Conservation (phyloP, 2,797 vertebrate genomes). For the Mormyrops boulengeri region DNA sequence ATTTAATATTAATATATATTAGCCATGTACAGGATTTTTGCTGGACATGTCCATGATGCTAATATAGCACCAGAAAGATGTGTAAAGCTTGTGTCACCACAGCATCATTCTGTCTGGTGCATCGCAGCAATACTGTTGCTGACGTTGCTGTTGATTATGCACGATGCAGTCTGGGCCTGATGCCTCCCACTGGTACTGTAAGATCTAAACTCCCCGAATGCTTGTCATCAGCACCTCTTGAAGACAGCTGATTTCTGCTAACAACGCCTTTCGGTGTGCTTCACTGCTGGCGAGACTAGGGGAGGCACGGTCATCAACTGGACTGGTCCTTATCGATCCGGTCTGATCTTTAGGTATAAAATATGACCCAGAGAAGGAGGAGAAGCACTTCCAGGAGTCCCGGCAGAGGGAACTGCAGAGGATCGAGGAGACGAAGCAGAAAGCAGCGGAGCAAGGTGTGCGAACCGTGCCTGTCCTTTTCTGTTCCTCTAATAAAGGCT, state of each 20-base stretch:
- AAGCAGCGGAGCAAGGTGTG: conserved; percentile 84
- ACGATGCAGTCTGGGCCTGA: neutral
- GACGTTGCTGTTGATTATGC: neutral
- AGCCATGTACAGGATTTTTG: neutral
- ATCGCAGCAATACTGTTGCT: neutral
- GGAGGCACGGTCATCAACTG: neutral
- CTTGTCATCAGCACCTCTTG: neutral
- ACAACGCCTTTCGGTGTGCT: neutral
- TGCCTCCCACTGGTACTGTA: neutral
- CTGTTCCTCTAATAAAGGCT: neutral
- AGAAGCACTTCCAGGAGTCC: conserved; percentile 80
- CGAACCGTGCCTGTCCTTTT: neutral
- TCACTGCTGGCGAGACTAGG: neutral
- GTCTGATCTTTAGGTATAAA: conserved; percentile 73
- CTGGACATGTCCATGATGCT: neutral
- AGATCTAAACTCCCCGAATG: neutral
- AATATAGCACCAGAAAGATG: neutral
- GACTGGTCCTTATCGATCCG: neutral
- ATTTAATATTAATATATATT: neutral
- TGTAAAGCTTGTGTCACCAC: neutral
- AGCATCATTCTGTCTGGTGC: neutral
- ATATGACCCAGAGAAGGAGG: conserved; percentile 91
- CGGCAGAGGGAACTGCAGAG: conserved; percentile 86
- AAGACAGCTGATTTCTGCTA: neutral
- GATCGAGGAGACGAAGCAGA: conserved; percentile 92